phyloP scores from a whole-genome alignment of 2,888 invertebrate genomes.

The Lampropteryx suffumata region DNA sequence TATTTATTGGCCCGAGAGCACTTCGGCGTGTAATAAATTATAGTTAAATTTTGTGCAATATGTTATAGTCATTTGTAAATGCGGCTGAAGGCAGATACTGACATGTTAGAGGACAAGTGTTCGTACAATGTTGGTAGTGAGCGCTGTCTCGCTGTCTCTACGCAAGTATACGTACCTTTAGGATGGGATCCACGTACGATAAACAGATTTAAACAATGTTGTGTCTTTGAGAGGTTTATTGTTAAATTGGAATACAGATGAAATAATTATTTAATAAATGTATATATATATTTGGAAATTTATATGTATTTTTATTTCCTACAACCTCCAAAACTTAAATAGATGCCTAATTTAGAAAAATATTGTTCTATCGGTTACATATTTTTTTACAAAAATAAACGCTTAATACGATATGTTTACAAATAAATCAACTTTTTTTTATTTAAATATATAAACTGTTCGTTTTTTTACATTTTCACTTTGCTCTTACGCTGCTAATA shows the following conservation, averaged over 20 bases:
- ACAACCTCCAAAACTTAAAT: background rate
- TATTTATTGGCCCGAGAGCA: constrained; percentile 1
- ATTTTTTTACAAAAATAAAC: constrained; percentile 42
- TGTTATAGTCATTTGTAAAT: constrained; percentile 34
- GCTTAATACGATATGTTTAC: no score
- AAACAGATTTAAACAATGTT: constrained; percentile 78
- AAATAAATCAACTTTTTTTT: constrained; percentile 16
- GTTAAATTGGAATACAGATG: constrained; percentile 82
- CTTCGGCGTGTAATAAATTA: background rate
- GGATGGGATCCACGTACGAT: constrained; percentile 72
- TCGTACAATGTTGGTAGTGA: no score
- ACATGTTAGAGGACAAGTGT: no score
- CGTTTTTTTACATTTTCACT: background rate
- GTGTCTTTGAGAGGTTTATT: constrained; percentile 83
- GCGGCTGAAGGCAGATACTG: constrained; percentile 20
- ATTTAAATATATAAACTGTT: background rate
- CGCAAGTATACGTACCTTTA: constrained; percentile 47
- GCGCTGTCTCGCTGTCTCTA: constrained; percentile 12
- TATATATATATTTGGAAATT: constrained; percentile 83
- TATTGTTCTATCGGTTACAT: background rate
- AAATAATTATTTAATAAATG: constrained; percentile 82
- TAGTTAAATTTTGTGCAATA: constrained; percentile 27
- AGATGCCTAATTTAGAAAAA: background rate
- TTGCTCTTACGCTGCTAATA: no score
- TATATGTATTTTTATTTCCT: constrained; percentile 50